Evolutionary conservation across 2,888 invertebrate genomes (phyloP).

Genomic region (Villa cingulata): DNA sequence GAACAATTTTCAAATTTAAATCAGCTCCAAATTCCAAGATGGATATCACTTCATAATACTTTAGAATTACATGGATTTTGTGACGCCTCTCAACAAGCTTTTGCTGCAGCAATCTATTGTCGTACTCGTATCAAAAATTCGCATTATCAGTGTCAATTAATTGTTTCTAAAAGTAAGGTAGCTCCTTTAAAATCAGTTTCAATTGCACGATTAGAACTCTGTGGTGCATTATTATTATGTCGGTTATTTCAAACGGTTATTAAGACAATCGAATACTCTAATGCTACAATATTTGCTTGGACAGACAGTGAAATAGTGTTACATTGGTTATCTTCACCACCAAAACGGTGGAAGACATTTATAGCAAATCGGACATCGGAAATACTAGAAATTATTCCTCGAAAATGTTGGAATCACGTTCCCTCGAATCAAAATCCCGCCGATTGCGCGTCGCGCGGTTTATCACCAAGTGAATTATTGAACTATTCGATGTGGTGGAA

Average conservation of each 20-base stretch:
- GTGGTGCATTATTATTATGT: constrained; percentile 5
- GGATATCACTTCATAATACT: not conserved
- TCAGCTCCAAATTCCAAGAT: not conserved
- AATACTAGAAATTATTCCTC: not conserved
- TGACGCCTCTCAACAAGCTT: constrained; percentile 1
- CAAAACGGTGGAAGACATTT: not conserved
- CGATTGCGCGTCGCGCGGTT: not conserved
- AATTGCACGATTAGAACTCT: constrained; percentile 16
- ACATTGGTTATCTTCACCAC: not conserved
- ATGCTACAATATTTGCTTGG: not conserved
- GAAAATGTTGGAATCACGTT: not conserved
- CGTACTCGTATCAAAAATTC: not conserved
- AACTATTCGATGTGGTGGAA: not conserved
- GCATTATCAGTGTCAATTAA: not conserved
- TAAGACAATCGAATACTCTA: not conserved
- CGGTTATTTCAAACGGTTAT: not conserved
- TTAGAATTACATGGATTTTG: not conserved
- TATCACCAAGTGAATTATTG: not conserved
- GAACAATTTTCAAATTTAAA: not conserved
- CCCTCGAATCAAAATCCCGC: not conserved
- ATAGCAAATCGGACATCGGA: not conserved
- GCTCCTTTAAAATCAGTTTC: constrained; percentile 13
- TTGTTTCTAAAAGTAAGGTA: not conserved
- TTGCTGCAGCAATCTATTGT: not conserved
- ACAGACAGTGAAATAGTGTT: not conserved